phyloP scores from a whole-genome alignment of 2,113 vertebrate species.

The Gallinago jamesoni region DNA sequence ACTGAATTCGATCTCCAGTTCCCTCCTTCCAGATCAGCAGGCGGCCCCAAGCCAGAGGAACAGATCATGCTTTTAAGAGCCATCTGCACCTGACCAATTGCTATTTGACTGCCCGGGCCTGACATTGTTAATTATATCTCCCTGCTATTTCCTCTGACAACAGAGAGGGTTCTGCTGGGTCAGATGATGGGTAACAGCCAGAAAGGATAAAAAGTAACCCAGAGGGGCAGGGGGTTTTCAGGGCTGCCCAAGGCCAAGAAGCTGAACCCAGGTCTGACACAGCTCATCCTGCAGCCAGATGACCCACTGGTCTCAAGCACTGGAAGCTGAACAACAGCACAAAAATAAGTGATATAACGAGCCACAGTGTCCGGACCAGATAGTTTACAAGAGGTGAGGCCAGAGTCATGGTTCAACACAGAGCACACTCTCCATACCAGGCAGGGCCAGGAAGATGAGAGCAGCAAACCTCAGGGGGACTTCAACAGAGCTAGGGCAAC shows the following conservation, averaged over 20 bases:
- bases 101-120: neutral
- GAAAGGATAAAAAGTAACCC: neutral
- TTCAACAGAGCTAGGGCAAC: neutral
- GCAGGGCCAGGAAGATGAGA: neutral
- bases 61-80: neutral
- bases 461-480: neutral
- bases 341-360: rapidly evolving
- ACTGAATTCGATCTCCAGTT: neutral
- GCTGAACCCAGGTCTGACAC: neutral
- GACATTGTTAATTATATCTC: slow-evolving; percentile 23
- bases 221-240: neutral
- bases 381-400: rapidly evolving
- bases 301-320: neutral
- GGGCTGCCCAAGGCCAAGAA: neutral
- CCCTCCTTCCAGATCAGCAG: neutral
- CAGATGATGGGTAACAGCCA: neutral
- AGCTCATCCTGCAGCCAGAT: neutral
- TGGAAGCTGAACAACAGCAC: neutral
- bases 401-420: neutral
- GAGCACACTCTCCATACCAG: neutral
- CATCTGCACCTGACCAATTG: neutral
- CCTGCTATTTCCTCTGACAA: neutral
- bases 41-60: neutral
- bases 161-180: neutral
- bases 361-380: neutral